Base-by-base conservation (phyloP, 2,113 vertebrate genomes). In the Oncorhynchus nerka region DNA sequence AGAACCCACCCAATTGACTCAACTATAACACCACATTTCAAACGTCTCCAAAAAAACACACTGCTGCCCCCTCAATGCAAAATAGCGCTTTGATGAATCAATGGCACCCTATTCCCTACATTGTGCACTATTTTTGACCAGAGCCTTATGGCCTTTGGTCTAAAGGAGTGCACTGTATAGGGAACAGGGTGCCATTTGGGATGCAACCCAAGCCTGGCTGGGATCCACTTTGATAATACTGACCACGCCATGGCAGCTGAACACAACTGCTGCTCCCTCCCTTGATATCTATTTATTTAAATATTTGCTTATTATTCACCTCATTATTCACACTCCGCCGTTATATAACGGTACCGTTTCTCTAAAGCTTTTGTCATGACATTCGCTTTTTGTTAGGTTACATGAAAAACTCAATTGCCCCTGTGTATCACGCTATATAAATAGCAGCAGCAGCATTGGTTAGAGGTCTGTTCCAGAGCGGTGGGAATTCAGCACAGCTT, bases 331-430 rank as follows among this genome's bases (percentile, higher is more conserved):
- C 75, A 32, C 16, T 70, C 57, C 19, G 6, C 68, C 26, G 15
- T 72, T 82, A 78, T 70, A 19, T 71, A 67, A 71, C 72, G 68
- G 71, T 59, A 49, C 49, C 61, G 51, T 70, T 79, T 73, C 69
- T 71, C 67, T 15, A 28, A 39, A 49, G 55, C 57, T 67, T 75
- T 80, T 69, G 61, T 77, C 64, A 67, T 68, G 74, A 73, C 67
- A 49, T 51, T 73, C 30, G 45, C 62, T 65, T 61, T 68, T 76
- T 62, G 66, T 65, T n/a, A 68, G 79, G 70, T n/a, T 71, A 57
- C 65, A 30, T 71, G 26, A 82, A 79, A 74, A 79, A 83, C 51
- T 16, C 74, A 74, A 77, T n/a, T 68, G 70, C 71, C 74, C 70
- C 32, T 4, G 4, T 67, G 69, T 72, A 48, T 75, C 69, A 61